Base-by-base conservation (phyloP, 2,113 vertebrate genomes). In the Salvelinus alpinus region DNA sequence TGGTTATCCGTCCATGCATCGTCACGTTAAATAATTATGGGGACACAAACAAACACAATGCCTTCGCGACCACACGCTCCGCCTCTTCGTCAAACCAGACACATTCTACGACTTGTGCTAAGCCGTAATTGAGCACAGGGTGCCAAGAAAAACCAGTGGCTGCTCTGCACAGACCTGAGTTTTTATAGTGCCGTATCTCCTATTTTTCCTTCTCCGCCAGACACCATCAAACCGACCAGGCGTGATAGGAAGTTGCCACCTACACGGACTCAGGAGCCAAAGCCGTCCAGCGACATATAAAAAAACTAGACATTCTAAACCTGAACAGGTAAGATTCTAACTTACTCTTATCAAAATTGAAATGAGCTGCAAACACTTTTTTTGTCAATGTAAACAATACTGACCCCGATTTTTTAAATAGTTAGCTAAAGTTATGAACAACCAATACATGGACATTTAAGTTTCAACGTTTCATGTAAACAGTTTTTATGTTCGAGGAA, bases 31-130 rank as follows among this genome's bases (percentile, higher is more conserved):
- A 93, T 87, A 93, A 94, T 91, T 92, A 89, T 88, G 87, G 87
- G 34, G 71, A 71, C 74, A 88, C 93, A 94, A 96, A 94, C 94
- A 96, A 95, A 93, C 91, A 89, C 91, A 4, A 93, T 92, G 92
- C 92, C 91, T 94, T 86, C 90, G 91, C 86, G 72, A 80, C 91
- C 89, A 81, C 92, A 94, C 81, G 94, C 95, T 93, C 96, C 96
- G 95, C 96, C 96, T 96, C 95, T 95, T 79, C 82, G 90, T 92
- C 92, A 93, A 95, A 92, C 92, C 94, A 95, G 95, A 95, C 96
- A 94, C 95, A 96, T 96, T 96, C 95, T 95, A 94, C 90, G 94
- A 95, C 92, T 95, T 95, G 94, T 93, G 92, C 97, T 94, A 94
- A 94, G 93, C 92, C 89, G 94, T 96, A 96, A 98, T 96, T 96